Base-by-base conservation (phyloP, 2,888 invertebrate genomes). In the Petrolisthes cinctipes region DNA sequence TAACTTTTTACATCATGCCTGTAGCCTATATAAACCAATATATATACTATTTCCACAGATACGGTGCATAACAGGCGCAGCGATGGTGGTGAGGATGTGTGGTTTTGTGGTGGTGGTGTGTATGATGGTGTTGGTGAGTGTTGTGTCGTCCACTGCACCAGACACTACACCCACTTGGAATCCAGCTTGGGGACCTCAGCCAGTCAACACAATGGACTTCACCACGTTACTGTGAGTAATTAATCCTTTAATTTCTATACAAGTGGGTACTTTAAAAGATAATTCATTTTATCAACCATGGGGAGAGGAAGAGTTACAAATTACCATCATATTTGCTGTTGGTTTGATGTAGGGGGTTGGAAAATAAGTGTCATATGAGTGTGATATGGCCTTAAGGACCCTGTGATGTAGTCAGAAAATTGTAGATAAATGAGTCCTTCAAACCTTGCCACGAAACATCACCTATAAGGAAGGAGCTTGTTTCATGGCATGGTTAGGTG, bases 141-240 rank as follows among this genome's bases (percentile, higher is more conserved):
- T 73, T 23, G 5, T 73, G 73, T 11, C 17, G 6, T 17, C 76
- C 23, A 14, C 73, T 7, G 1, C 37, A n/a, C 79, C 79, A 54
- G 20, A 17, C 61, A 56, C 61, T 20, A 57, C 80, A 20, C 54
- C 80, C 80, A 80, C 53, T 68, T 82, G 76, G 81, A 86, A 56
- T 53, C 54, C 68, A 6, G 75, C 73, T 4, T 81, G 82, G 86
- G 82, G 86, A 9, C 82, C 71, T 11, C 86, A 73, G 54, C 82
- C 86, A 75, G 17, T 20, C 14, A 81, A 86, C 81, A n/a, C 66
- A 11, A 61, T 82, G n/a, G 86, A 86, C 37, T 86, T 86, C 17
- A 76, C 86, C 4, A 82, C 57, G 5, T 86, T 86, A 75, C 75
- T 86, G 86, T 86, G 51, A 86, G 86, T 82, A 9, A n/a, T 17